Evolutionary conservation across 2,888 invertebrate genomes (phyloP).

Genomic region (Criorhina ranunculi): DNA sequence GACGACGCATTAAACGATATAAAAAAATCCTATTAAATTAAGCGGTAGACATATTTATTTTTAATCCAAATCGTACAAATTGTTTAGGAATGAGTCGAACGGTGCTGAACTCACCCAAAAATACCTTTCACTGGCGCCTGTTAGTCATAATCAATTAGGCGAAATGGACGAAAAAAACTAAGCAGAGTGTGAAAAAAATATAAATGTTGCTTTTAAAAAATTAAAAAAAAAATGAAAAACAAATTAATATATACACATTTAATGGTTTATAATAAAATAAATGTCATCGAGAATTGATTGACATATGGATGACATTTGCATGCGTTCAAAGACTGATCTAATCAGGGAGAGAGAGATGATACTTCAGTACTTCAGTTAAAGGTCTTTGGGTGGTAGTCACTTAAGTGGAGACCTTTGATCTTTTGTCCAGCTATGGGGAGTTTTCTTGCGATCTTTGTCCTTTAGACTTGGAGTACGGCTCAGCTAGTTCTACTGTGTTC

Average conservation of each 20-base stretch:
- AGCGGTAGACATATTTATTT: conserved; percentile 59
- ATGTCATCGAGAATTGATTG: conserved; percentile 12
- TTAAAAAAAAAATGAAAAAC: not conserved
- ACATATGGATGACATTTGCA: conserved; percentile 4
- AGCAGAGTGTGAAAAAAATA: conserved; percentile 47
- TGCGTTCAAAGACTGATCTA: not conserved
- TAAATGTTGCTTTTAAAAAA: conserved; percentile 1
- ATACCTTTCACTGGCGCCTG: conserved; percentile 63
- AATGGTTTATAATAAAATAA: conserved; percentile 15
- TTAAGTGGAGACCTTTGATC: too few species aligned
- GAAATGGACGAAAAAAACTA: conserved; percentile 43
- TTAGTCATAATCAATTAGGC: conserved; percentile 62
- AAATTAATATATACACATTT: conserved; percentile 11
- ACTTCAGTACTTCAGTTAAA: too few species aligned
- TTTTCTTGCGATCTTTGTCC: too few species aligned
- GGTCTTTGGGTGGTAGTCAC: too few species aligned
- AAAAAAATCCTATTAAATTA: conserved; percentile 39
- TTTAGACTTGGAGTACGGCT: too few species aligned
- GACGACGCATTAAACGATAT: conserved; percentile 28
- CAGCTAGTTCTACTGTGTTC: too few species aligned
- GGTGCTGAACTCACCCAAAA: conserved; percentile 52
- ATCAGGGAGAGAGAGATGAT: too few species aligned
- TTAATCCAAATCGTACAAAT: conserved; percentile 37
- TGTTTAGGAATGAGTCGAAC: conserved; percentile 54
- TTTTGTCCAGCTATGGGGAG: too few species aligned